Base-by-base conservation (phyloP, 2,888 invertebrate species). In the Stenotaenia linearis region DNA sequence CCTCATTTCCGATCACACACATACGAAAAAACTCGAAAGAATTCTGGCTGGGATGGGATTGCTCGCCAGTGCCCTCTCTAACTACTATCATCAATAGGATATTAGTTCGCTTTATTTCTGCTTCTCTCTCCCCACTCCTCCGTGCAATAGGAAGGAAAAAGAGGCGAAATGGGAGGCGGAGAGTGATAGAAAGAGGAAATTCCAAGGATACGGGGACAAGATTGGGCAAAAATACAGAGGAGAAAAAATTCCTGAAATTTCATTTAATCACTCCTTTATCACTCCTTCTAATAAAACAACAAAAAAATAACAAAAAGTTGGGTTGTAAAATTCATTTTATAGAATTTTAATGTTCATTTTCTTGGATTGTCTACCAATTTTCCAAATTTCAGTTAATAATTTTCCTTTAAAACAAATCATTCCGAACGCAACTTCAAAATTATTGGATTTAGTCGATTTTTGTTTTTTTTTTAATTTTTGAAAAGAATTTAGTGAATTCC, bases 81-180 rank as follows among this genome's bases (percentile, higher is more conserved):
- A 56, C 56, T 56, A 56, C 56, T 56, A 56, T 56, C 21, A 56
- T 56, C 56, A 56, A 56, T 56, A 56, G 21, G 56, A 21, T 56
- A 56, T 56, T 56, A 56, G 56, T 56, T 56, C 56, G 56, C 56
- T 56, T 56, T 56, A 56, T 56, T 56, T 56, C 56, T 56, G 18
- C 21, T 18, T 56, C 56, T 56, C 21, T 23, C 10, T 23, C 56
- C 21, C 23, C n/a, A n/a, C 10, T 18, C 56, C 21, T 23, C 56
- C 50, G 15, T 18, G 50, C 50, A 50, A n/a, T n/a, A n/a, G n/a
- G n/a, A n/a, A n/a, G n/a, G n/a, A n/a, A n/a, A n/a, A n/a, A n/a
- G n/a, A n/a, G n/a, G n/a, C n/a, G n/a, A 56, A 56, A 56, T 56
- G 56, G 56, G 56, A 56, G 21, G 56, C 5, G 56, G 6, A 23